Evolutionary conservation across 2,888 invertebrate species (phyloP), one percentile per base, ranked within the genome.

Genomic region (Mongoloraphidia duomilia): DNA sequence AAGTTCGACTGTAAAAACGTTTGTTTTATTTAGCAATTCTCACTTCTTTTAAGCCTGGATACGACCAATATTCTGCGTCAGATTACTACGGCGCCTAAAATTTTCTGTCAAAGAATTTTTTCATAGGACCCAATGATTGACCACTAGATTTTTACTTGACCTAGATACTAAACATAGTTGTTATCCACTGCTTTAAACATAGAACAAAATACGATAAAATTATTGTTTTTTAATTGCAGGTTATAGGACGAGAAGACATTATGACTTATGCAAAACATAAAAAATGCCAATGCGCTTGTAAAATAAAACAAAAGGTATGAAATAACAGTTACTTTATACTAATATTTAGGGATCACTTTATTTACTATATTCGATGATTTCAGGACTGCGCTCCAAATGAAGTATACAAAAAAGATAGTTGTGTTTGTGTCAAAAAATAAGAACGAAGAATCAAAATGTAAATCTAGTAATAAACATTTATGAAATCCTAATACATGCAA

Each of bases 221-320:
- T 45, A 35, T 38, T 46, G 17, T 26, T 26, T 26, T 26, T 26
- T 26, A 26, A 26, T 26, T 26, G 26, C 26, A 26, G 26, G 6
- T 26, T 26, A 6, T 6, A 1, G 6, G 26, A 6, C 26, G 26
- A 6, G 26, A 26, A 26, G 6, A 26, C 3, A 26, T 1, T 26
- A 26, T 80, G 9, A 62, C 71, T 6, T 63, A 1, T 6, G 6
- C 3, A 6, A 26, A 26, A 26, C 82, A 83, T 58, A 67, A 64
- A 36, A 69, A 68, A 52, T 82, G 82, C 60, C 68, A 67, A 58
- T 83, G 82, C 59, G 69, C 69, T 48, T 83, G 82, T 58, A 73
- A 63, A 55, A 64, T 74, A 42, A 76, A 76, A 65, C 64, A 65
- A 57, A 63, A 68, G 62, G 75, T 79, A 75, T 61, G 57, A 42